Percentiles rank a stretch among this genome's conserved stretches.
These are phyloP conservation scores for Rhinoraja longicauda DNA, from an alignment of 2,797 vertebrate species.

Conservation along the genomic window DNA sequence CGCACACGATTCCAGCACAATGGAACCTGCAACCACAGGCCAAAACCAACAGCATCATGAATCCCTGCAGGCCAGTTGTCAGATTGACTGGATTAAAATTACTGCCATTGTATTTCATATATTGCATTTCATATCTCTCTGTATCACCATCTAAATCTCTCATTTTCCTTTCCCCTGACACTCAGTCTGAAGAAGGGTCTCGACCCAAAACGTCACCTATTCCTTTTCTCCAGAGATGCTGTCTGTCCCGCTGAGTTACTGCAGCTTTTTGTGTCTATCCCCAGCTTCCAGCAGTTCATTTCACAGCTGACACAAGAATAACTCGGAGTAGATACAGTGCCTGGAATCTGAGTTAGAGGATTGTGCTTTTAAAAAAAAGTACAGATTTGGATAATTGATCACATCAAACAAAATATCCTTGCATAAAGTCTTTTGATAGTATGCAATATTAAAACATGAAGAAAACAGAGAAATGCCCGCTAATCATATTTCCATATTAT, in stretches of 20 bases:
- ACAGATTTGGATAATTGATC: not conserved
- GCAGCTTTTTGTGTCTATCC: no score
- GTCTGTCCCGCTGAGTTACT: no score
- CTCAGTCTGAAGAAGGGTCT: no score
- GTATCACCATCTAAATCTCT: no score
- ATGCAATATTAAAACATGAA: not conserved
- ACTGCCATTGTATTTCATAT: not conserved
- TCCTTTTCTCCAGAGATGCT: no score
- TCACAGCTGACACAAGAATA: not conserved
- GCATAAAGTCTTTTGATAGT: not conserved
- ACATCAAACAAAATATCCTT: not conserved
- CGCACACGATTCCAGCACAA: conserved; percentile 42
- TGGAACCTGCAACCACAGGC: conserved; percentile 18
- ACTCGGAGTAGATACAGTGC: not conserved
- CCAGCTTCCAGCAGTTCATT: not conserved
- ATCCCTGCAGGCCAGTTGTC: not conserved
- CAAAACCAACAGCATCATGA: not conserved
- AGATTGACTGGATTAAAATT: not conserved
- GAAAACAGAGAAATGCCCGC: not conserved
- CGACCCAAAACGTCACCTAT: no score
- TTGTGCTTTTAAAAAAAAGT: not conserved
- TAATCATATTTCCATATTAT: not conserved
- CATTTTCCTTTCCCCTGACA: no score
- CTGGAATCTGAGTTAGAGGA: not conserved
- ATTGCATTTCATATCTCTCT: not conserved